Evolutionary conservation across 2,113 vertebrate species (phyloP).

Genomic region (Etheostoma cragini): DNA sequence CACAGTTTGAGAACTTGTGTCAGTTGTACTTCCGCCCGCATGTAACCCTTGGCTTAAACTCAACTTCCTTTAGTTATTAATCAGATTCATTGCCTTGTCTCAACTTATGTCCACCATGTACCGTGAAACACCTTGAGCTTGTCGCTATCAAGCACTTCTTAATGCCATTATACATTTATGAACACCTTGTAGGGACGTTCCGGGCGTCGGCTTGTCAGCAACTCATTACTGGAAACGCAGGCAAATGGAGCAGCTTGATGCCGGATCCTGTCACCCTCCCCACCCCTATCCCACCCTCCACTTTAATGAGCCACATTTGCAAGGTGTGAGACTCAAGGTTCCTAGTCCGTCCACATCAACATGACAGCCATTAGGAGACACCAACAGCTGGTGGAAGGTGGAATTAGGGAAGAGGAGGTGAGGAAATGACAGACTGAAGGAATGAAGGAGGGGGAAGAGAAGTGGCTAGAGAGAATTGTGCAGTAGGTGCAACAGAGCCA

Average conservation of each 20-base stretch:
- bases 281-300: constrained; percentile 52
- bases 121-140: constrained; percentile 65
- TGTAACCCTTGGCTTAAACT: constrained; percentile 30
- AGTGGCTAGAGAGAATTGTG: constrained; percentile 10
- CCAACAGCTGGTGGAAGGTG: constrained; percentile 77
- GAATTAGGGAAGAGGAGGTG: constrained; percentile 50
- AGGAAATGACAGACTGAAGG: constrained; percentile 54
- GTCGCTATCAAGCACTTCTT: constrained; percentile 55
- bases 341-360: constrained; percentile 62
- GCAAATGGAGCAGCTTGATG: constrained; percentile 61
- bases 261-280: constrained; percentile 57
- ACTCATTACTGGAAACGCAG: constrained; percentile 24
- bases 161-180: constrained; percentile 73
- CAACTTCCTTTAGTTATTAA: constrained; percentile 59
- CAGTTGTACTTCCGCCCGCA: neutral
- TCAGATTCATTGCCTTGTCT: constrained; percentile 59
- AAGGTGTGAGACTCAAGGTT: constrained; percentile 65
- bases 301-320: constrained; percentile 80
- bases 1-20: neutral
- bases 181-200: constrained; percentile 65
- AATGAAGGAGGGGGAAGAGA: constrained; percentile 16
- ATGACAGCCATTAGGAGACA: constrained; percentile 76
- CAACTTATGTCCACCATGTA: constrained; percentile 65
- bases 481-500: constrained; percentile 9
- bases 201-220: constrained; percentile 59